phyloP scores from a whole-genome alignment of 2,888 invertebrate genomes.

The Cyrtodaria siliqua region DNA sequence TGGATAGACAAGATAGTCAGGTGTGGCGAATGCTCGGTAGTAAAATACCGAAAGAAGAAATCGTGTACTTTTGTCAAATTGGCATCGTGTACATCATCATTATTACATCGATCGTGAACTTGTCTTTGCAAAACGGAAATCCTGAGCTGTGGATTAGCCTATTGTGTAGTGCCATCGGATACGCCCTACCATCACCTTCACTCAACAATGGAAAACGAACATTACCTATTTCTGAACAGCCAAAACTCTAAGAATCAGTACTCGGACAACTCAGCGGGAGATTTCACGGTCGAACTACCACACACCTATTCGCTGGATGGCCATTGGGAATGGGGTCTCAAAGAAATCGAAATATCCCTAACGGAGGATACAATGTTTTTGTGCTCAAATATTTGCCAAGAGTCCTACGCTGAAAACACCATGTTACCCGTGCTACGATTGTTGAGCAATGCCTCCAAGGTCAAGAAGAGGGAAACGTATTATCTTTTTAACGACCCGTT shows the following conservation, averaged over 20 bases:
- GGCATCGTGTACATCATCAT: constrained; percentile 37
- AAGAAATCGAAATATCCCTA: not conserved
- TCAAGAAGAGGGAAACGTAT: no score
- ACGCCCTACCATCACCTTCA: constrained; percentile 28
- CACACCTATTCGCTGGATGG: not conserved
- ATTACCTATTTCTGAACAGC: not conserved
- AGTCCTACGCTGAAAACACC: no score
- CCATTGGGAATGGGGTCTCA: not conserved
- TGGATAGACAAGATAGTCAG: no score
- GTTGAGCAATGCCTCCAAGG: not conserved
- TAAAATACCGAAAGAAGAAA: constrained; percentile 40
- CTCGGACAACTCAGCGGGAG: not conserved
- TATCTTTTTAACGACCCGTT: no score
- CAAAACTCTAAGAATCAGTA: not conserved
- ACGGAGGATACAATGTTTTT: not conserved
- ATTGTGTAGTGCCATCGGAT: constrained; percentile 31
- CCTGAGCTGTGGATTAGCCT: constrained; percentile 34
- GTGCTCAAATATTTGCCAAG: not conserved
- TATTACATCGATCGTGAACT: constrained; percentile 36
- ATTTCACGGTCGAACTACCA: not conserved
- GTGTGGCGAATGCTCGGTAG: constrained; percentile 35
- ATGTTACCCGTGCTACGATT: not conserved
- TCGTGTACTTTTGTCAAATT: constrained; percentile 53
- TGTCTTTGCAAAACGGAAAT: constrained; percentile 32
- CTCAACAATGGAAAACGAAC: not conserved